Evolutionary conservation across 2,888 invertebrate species (phyloP), one percentile per base, ranked within the genome.

Genomic region (Orthosia incerta): DNA sequence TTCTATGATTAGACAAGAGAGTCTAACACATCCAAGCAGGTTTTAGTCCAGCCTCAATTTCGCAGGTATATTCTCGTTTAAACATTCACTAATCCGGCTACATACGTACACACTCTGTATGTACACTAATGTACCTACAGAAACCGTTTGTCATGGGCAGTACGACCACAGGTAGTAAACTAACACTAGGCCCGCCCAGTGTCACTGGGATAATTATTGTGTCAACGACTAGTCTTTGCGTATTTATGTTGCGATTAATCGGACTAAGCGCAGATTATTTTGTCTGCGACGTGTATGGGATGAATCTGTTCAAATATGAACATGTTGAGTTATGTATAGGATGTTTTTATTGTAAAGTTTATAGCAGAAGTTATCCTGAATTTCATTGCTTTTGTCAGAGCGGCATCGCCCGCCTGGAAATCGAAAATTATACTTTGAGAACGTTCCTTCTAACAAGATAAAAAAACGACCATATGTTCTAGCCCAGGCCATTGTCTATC

Each of bases 211-310:
- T 79, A 82, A 71, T 79, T 71, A 67, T 71, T 79, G 56, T 83
- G 83, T 82, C 83, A 79, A 83, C 83, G 48, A 46, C 20, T 23
- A 53, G 63, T 57, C 70, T 76, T 76, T 72, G 72, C 51, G 72
- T 72, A 83, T 83, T 77, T 78, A 79, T 83, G 56, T 79, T 51
- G 53, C 63, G 79, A 79, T 83, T 79, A 83, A 60, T 26, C 45
- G 61, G 23, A 45, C 12, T 65, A 48, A 62, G 50, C 53, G 26
- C 46, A 39, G 70, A 70, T 82, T 64, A 68, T 70, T 69, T 64
- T 64, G 77, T 56, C 55, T 39, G 53, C 18, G 4, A 55, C 31
- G 23, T 46, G 18, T 76, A 20, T 56, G 31, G 26, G n/a, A 23
- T 57, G 18, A 12, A 46, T 23, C 13, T 53, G 48, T 18, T 20